Evolutionary conservation across 2,797 vertebrate species (phyloP).

Genomic region (Gila robusta): DNA sequence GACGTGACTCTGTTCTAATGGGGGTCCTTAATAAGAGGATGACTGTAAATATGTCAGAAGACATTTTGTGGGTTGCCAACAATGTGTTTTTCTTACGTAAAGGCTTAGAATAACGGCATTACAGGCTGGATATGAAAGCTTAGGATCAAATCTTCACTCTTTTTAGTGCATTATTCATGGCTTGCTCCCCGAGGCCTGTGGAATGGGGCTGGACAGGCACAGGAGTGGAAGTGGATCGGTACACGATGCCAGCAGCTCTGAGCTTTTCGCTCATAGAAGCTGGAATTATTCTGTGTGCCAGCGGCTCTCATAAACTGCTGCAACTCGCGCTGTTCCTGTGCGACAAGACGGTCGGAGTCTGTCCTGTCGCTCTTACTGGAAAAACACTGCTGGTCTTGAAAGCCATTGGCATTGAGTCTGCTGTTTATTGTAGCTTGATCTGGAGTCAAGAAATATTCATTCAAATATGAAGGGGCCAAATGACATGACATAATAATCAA

Average conservation of each 20-base stretch:
- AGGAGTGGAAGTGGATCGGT: constrained; percentile 7
- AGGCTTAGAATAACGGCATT: constrained; percentile 70
- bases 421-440: neutral
- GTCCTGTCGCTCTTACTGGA: neutral
- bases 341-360: neutral
- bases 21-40: constrained; percentile 77
- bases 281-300: constrained; percentile 17
- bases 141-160: constrained; percentile 74
- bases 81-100: constrained; percentile 38
- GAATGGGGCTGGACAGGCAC: constrained; percentile 53
- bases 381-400: neutral
- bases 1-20: constrained; percentile 78
- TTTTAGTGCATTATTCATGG: constrained; percentile 67
- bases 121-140: constrained; percentile 71
- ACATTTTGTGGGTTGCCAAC: constrained; percentile 47
- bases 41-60: constrained; percentile 77
- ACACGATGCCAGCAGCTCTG: neutral
- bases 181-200: constrained; percentile 42
- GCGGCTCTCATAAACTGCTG: constrained; percentile 4
- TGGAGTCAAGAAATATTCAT: neutral
- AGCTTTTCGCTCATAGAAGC: neutral
- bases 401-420: neutral
- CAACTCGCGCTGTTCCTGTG: constrained; percentile 1
- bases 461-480: neutral
- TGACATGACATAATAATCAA: neutral